These are phyloP conservation scores for Magallana angulata DNA, from an alignment of 1,140 invertebrate species.

Conservation along the genomic window DNA sequence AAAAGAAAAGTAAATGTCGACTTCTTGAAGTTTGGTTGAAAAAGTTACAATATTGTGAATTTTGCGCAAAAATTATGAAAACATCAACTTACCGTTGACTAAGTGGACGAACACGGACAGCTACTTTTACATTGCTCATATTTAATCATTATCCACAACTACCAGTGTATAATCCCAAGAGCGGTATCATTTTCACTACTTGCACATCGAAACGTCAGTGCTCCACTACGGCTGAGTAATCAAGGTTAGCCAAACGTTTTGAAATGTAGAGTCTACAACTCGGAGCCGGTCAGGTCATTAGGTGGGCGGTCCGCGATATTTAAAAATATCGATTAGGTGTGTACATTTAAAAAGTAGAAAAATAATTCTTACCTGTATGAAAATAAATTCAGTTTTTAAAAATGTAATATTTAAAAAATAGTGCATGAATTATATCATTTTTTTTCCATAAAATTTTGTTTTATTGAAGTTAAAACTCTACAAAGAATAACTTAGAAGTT, in stretches of 20 bases:
- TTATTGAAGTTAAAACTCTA: too few relatives aligned
- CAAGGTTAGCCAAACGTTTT: slow-evolving; percentile 8
- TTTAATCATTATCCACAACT: slow-evolving; percentile 26
- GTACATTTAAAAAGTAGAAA: too few relatives aligned
- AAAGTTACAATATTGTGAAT: not conserved
- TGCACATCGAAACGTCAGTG: not conserved
- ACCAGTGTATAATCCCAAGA: not conserved
- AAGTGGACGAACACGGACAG: slow-evolving; percentile 63
- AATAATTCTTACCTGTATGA: too few relatives aligned
- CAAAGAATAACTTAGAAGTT: too few relatives aligned
- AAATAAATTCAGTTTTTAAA: too few relatives aligned
- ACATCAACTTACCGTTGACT: slow-evolving; percentile 57
- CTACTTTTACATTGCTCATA: slow-evolving; percentile 65
- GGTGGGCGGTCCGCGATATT: slow-evolving; percentile 24
- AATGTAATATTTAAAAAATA: too few relatives aligned
- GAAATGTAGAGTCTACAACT: slow-evolving; percentile 12
- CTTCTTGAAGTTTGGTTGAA: too few relatives aligned
- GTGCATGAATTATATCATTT: too few relatives aligned
- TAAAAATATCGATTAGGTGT: not conserved
- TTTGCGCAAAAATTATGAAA: not conserved
- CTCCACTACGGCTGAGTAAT: slow-evolving; percentile 16
- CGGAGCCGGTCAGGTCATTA: slow-evolving; percentile 25
- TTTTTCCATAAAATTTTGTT: too few relatives aligned
- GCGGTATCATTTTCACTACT: slow-evolving; percentile 42
- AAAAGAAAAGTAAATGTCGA: too few relatives aligned